These are phyloP conservation scores for Ctenochaetus hawaiiensis DNA, from an alignment of 2,797 vertebrate species.

Conservation along the genomic window DNA sequence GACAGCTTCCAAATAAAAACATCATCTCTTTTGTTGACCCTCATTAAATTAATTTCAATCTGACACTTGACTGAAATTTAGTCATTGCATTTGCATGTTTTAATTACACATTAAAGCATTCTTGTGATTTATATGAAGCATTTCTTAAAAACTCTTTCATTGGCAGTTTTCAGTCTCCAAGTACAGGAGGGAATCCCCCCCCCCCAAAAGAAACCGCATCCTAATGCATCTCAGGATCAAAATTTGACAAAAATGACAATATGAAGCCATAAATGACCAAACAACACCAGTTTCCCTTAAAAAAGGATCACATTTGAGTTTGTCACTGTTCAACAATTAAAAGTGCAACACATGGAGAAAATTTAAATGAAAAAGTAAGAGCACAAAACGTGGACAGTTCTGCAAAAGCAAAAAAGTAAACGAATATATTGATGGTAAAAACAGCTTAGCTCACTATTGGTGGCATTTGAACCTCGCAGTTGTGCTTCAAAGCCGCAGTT, in stretches of 20 bases:
- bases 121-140: background rate
- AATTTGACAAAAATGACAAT: no score
- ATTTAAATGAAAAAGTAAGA: background rate
- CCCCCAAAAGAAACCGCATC: background rate
- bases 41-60: background rate
- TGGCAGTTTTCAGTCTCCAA: background rate
- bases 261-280: no score
- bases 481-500: background rate
- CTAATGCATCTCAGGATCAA: background rate
- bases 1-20: slow-evolving; percentile 29
- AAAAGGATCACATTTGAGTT: background rate
- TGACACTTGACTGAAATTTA: background rate
- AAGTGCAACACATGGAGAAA: background rate
- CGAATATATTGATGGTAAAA: background rate
- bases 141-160: background rate
- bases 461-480: background rate
- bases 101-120: background rate
- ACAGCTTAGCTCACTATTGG: background rate
- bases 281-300: background rate
- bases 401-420: background rate
- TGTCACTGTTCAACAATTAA: background rate
- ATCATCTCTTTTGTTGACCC: background rate
- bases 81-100: background rate
- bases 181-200: background rate
- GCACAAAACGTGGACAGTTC: background rate